Evolutionary conservation across 1,140 invertebrate genomes (phyloP), one percentile per base, ranked within the genome.

Genomic region (Hermetia illucens): DNA sequence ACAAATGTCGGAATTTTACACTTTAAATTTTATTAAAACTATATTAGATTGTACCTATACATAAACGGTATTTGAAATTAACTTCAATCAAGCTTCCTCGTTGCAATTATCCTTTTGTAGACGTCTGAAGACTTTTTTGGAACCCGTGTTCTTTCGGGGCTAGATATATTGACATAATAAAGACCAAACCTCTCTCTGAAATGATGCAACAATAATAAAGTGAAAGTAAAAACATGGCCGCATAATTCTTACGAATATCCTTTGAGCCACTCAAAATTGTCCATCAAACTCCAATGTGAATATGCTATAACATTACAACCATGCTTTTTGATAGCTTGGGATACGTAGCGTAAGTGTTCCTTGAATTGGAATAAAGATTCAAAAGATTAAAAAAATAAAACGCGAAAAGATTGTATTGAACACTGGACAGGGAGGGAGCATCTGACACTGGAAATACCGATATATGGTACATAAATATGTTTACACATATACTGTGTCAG

Each of bases 261-360:
- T n/a, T 47, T 51, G 2, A 55, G 53, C 82, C 82, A 88, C 58
- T 88, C 82, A 52, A 84, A 84, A 55, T 83, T 86, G 42, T 87
- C 83, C 44, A 86, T 60, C 1, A 88, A 52, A 42, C 74, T 77
- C 82, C 83, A 87, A 30, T 71, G 63, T 0, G 75, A 71, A 46
- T 85, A 87, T 0, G 67, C 75, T 12, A 62, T 53, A 0, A 87
- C 68, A 25, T 77, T 69, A 21, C 73, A 74, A 0, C 69, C 66
- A 45, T 82, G n/a, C n/a, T n/a, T n/a, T n/a, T n/a, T n/a, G n/a
- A 19, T 9, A 25, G 2, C 24, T 19, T 30, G 9, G 15, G 18
- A 4, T 29, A 10, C 24, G 30, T n/a, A n/a, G n/a, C n/a, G n/a
- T n/a, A n/a, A n/a, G n/a, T n/a, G n/a, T n/a, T n/a, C n/a, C n/a